A percentile compares a stretch with the other conserved stretches of the same genome.
Conservation (phyloP, 2,888 invertebrate genomes). For the Atrina japonica region DNA sequence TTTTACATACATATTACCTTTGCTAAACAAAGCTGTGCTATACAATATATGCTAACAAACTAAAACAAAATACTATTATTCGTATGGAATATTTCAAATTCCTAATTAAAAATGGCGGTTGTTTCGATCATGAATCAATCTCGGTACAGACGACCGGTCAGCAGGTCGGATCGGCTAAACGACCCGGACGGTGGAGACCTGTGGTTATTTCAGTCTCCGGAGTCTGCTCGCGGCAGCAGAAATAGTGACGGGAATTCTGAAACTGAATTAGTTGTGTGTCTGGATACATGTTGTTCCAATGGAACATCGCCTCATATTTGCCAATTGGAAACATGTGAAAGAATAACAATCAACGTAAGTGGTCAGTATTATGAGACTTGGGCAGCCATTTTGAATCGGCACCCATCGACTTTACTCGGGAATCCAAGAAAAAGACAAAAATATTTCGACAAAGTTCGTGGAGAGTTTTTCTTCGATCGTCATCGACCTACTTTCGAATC, state of each 20-base stretch:
- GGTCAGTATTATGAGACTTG: conserved; percentile 80
- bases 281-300: conserved; percentile 51
- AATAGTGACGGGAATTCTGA: conserved; percentile 38
- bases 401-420: conserved; percentile 79
- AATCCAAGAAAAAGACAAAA: conserved; percentile 77
- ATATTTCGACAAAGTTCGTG: conserved; percentile 76
- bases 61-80: too few species aligned
- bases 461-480: conserved; percentile 80
- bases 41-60: too few species aligned
- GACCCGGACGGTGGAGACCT: conserved; percentile 64
- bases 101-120: conserved; percentile 56
- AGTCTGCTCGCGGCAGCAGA: conserved; percentile 42
- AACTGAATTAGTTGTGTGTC: conserved; percentile 29
- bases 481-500: conserved; percentile 80
- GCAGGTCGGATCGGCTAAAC: conserved; percentile 64
- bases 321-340: conserved; percentile 73
- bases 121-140: conserved; percentile 73
- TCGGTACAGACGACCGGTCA: conserved; percentile 70
- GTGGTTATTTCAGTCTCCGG: conserved; percentile 59
- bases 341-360: conserved; percentile 79
- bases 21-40: too few species aligned
- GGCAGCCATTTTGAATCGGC: conserved; percentile 75
- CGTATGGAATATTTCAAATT: not conserved
- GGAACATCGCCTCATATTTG: conserved; percentile 70
- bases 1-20: too few species aligned